phyloP scores from a whole-genome alignment of 2,113 vertebrate species.

The Sturnira hondurensis region DNA sequence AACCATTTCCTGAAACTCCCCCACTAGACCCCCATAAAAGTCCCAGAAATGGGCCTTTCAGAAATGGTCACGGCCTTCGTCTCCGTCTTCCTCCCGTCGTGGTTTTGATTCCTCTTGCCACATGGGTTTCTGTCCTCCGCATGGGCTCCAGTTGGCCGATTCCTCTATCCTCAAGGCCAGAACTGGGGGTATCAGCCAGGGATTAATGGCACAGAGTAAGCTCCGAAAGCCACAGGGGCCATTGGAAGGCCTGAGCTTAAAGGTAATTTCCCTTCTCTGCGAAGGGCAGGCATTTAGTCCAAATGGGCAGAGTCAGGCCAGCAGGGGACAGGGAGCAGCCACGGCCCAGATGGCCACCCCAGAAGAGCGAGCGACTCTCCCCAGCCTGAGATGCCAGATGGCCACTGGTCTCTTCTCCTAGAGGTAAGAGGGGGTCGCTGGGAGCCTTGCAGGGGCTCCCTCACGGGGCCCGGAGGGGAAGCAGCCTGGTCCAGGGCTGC shows the following conservation, averaged over 20 bases:
- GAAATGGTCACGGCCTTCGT: background rate
- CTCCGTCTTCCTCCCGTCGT: background rate
- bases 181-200: background rate
- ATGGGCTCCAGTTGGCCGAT: background rate
- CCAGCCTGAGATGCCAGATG: background rate
- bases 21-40: background rate
- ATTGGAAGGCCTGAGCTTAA: constrained; percentile 47
- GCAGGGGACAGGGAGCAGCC: background rate
- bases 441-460: background rate
- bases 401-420: background rate
- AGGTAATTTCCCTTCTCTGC: constrained; percentile 54
- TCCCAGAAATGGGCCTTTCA: background rate
- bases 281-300: constrained; percentile 47
- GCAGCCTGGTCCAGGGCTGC: background rate
- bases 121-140: background rate
- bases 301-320: background rate
- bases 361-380: background rate
- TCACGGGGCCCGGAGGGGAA: no score
- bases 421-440: constrained; percentile 28
- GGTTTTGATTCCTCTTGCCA: background rate
- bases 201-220: constrained; percentile 52
- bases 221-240: background rate
- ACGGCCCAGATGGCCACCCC: constrained; percentile 29
- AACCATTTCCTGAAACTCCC: background rate
- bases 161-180: constrained; percentile 4